Conservation (phyloP, 2,888 invertebrate genomes). For the Stictocephala bisonia region DNA sequence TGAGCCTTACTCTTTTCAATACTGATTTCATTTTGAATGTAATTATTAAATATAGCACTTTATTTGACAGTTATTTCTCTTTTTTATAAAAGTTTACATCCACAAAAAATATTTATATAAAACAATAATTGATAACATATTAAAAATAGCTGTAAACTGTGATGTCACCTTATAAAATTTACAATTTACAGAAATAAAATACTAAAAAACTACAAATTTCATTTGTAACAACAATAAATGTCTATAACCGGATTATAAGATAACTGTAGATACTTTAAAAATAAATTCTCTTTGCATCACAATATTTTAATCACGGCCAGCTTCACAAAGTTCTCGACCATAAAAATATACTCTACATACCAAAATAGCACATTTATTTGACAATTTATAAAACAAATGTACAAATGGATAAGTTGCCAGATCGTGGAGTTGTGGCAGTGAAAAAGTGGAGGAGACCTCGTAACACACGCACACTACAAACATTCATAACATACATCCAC, state of each 20-base stretch:
- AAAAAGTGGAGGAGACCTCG: constrained; percentile 40
- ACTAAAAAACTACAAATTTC: constrained; percentile 51
- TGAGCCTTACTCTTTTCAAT: too few relatives aligned
- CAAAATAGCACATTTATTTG: constrained; percentile 54
- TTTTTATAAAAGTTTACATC: constrained; percentile 44
- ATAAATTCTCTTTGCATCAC: constrained; percentile 56
- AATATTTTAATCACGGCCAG: constrained; percentile 55
- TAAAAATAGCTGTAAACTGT: constrained; percentile 35
- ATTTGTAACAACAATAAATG: constrained; percentile 51
- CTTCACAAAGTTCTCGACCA: constrained; percentile 50
- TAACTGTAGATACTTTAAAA: constrained; percentile 52
- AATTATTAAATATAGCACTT: too few relatives aligned
- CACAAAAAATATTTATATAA: constrained; percentile 36
- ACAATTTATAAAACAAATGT: constrained; percentile 47
- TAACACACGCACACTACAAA: constrained; percentile 26
- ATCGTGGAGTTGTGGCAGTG: constrained; percentile 46
- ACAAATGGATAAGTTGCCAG: constrained; percentile 46
- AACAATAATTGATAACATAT: constrained; percentile 14
- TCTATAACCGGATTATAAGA: constrained; percentile 51
- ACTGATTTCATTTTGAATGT: too few relatives aligned
- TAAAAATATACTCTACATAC: constrained; percentile 55
- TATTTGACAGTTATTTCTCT: too few relatives aligned
- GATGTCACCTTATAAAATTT: constrained; percentile 44
- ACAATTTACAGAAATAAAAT: constrained; percentile 52
- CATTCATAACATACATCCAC: constrained; percentile 1